Evolutionary conservation across 2,113 vertebrate species (phyloP).

Genomic region (Trachemys scripta): DNA sequence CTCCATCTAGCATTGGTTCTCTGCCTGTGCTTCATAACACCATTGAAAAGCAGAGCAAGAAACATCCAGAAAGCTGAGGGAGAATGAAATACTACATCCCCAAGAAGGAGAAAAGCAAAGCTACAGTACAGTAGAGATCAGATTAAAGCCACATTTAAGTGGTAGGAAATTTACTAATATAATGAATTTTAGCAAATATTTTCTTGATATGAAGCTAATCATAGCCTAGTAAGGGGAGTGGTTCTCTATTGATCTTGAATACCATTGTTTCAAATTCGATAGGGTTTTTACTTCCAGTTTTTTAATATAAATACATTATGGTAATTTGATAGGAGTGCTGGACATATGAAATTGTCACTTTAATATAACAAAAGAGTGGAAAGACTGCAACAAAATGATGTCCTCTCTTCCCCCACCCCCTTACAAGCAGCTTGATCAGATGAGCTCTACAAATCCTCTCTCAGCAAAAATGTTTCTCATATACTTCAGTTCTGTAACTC

Average conservation of each 20-base stretch:
- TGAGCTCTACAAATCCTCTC: conserved; percentile 58
- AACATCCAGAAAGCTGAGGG: not conserved
- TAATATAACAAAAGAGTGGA: not conserved
- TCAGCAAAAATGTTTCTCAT: conserved; percentile 66
- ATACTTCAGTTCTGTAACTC: conserved; percentile 54
- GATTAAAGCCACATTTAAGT: not conserved
- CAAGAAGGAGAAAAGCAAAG: not conserved
- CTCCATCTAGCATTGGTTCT: not conserved
- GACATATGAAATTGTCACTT: not conserved
- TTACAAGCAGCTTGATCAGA: conserved; percentile 52
- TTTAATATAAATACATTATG: not conserved
- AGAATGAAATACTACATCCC: not conserved
- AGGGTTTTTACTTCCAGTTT: not conserved
- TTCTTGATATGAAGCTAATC: not conserved
- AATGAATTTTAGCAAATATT: not conserved
- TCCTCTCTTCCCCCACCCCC: conserved; percentile 3
- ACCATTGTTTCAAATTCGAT: not conserved
- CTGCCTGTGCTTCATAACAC: not conserved
- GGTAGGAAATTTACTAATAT: not conserved
- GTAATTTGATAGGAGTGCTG: not conserved
- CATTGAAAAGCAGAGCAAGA: not conserved
- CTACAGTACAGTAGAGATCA: not conserved
- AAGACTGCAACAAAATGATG: not conserved
- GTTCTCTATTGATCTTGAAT: not conserved
- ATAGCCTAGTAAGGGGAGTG: not conserved